Evolutionary conservation across 2,113 vertebrate genomes (phyloP).

Genomic region (Felis catus): F.catus_Fca126_mat1.0 CM031411.1:90434001-90434500

Average conservation of each 20-base stretch:
- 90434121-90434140: background rate
- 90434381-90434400: background rate
- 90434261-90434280: background rate
- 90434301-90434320: background rate
- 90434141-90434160: background rate
- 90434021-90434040: slow-evolving; percentile 38
- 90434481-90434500: background rate
- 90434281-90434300: background rate
- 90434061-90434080: slow-evolving; percentile 29
- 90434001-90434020: background rate
- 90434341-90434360: background rate
- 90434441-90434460: background rate
- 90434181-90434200: background rate
- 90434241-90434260: background rate
- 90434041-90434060: slow-evolving; percentile 43
- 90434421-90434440: background rate
- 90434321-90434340: background rate
- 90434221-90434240: background rate
- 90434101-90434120: background rate
- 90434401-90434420: background rate
- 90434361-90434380: slow-evolving; percentile 13
- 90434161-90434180: background rate
- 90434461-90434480: background rate
- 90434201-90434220: slow-evolving; percentile 5
- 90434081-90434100: slow-evolving; percentile 31